Base-by-base conservation (phyloP, 1,140 invertebrate genomes). In the Lepidostoma basale region DNA sequence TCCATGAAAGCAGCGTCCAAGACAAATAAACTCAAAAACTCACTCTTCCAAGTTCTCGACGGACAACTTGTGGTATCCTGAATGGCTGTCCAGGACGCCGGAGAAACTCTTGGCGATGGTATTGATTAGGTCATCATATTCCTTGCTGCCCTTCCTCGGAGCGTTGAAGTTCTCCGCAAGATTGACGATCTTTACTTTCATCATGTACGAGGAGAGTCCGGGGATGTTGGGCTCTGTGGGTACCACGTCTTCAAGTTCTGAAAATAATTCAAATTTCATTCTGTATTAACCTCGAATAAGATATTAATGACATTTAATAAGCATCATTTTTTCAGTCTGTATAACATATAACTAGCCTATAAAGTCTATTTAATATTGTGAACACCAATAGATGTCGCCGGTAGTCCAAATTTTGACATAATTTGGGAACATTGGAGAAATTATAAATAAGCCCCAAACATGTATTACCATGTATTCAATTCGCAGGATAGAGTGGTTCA, bases 21-120 rank as follows among this genome's bases (percentile, higher is more conserved):
- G n/a, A n/a, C n/a, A n/a, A n/a, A n/a, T n/a, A 33, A 33, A 33
- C 5, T 33, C 12, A 33, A 6, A 33, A 5, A 84, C 86, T 82
- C 78, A 93, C 92, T 88, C 88, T 80, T 87, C 85, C 25, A 94
- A 87, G 16, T 91, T 86, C 30, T 88, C 85, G 1, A 95, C 85
- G 23, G 83, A 78, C 0, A 92, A 78, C 65, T 86, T 85, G 66
- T 89, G 85, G 75, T 92, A 95, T 8, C 92, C 92, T n/a, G 90
- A 87, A 42, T 90, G 81, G 54, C 86, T 82, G 14, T 78, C 78
- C 14, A 95, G 78, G 6, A 88, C 83, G 1, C 85, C 83, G 26
- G 84, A 84, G 58, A 95, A 86, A 20, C 84, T 89, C 45, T 85
- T 82, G 0, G 84, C 82, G 16, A 96, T 88, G 9, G 85, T 87